Base-by-base conservation (phyloP, 2,888 invertebrate species). In the Aphodius granarius region DNA sequence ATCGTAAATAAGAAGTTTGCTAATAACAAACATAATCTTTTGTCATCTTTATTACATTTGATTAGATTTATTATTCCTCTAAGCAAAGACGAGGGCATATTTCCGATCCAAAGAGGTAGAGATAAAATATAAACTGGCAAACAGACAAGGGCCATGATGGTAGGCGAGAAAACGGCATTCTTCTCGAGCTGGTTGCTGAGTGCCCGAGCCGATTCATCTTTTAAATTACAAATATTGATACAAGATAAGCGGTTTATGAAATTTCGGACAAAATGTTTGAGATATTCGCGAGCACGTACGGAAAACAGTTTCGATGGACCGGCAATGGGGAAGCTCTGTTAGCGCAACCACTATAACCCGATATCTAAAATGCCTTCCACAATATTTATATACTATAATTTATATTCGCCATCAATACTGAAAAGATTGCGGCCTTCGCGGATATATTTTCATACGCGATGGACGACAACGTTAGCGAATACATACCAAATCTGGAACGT, bases 221-320 rank as follows among this genome's bases (percentile, higher is more conserved):
- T 81, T 83, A 85, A 85, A 86, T 86, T 86, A 85, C 87, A 86
- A 87, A 87, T 87, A 87, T 87, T 87, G 86, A 86, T 86, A 86
- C 85, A 85, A 86, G 86, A 86, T 86, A 86, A 86, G 86, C 84
- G 85, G 84, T 85, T 86, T 86, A 86, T 86, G 85, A 86, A 86
- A 86, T 86, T 86, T 86, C 85, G 85, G 86, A 85, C 86, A 86
- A 86, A 86, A 86, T 86, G 85, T 84, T 84, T 84, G 83, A 83
- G 81, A 85, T 86, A 86, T 86, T 86, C 86, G 77, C 77, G 81
- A 80, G 83, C 86, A 86, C 86, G 86, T 82, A 82, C 83, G 82
- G 84, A 83, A 83, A 81, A 81, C 81, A 84, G 83, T 84, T 83
- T 84, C 78, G 83, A 80, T 78, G 81, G 77, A 76, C 76, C 76